Evolutionary conservation across 1,140 invertebrate genomes (phyloP).

Genomic region (Drosophila micromelanica): DNA sequence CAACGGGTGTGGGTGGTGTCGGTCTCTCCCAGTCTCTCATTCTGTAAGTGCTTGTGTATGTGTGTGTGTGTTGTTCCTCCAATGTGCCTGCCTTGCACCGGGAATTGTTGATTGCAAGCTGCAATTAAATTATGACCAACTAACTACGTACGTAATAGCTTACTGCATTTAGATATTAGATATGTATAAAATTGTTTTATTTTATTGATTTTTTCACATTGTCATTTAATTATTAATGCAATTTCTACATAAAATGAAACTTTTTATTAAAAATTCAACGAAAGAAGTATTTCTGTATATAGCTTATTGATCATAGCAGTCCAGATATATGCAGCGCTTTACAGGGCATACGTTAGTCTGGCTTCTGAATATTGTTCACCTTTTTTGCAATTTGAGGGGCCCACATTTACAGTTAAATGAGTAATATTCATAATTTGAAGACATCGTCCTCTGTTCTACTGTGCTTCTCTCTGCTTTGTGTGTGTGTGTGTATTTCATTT

Average conservation of each 20-base stretch:
- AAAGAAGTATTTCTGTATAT: too few relatives aligned
- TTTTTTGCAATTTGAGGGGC: neutral
- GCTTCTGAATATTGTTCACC: neutral
- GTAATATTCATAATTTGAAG: slow-evolving; percentile 50
- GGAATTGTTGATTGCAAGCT: slow-evolving; percentile 34
- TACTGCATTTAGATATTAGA: neutral
- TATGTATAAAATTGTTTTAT: neutral
- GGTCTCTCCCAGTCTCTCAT: neutral
- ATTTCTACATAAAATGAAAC: too few relatives aligned
- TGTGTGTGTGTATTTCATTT: slow-evolving; percentile 5
- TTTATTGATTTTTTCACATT: neutral
- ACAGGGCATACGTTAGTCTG: slow-evolving; percentile 5
- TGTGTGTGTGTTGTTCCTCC: slow-evolving; percentile 8
- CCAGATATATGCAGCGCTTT: too few relatives aligned
- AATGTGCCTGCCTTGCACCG: slow-evolving; percentile 18
- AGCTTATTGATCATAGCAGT: too few relatives aligned
- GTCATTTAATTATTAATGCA: neutral
- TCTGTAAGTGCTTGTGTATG: neutral
- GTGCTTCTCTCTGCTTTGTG: neutral
- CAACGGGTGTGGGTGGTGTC: slow-evolving; percentile 23
- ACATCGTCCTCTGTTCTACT: slow-evolving; percentile 9
- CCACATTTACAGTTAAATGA: slow-evolving; percentile 37
- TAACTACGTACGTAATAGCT: slow-evolving; percentile 2
- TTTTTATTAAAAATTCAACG: too few relatives aligned
- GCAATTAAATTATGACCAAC: slow-evolving; percentile 33